Percentiles rank a stretch among this genome's conserved stretches.
phyloP scores from a whole-genome alignment of 2,888 invertebrate genomes.

The Adineta ricciae region DNA sequence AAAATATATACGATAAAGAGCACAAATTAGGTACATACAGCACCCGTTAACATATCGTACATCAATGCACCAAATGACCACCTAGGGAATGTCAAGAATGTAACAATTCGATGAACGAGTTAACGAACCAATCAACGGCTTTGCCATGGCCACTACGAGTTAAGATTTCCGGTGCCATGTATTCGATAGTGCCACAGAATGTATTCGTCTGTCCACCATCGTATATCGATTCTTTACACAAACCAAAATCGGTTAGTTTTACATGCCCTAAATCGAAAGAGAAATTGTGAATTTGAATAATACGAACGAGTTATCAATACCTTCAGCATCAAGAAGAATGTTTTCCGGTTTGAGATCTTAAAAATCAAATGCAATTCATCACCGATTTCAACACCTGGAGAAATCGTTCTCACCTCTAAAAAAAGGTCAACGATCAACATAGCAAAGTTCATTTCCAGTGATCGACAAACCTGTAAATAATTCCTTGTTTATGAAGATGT shows the following conservation, averaged over 20 bases:
- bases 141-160: constrained; percentile 92
- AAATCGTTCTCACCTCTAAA: constrained; percentile 41
- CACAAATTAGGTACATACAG: constrained; percentile 50
- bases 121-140: constrained; percentile 78
- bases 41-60: constrained; percentile 96
- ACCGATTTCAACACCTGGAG: no score
- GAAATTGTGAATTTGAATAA: not conserved
- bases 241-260: constrained; percentile 94
- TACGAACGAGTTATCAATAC: not conserved
- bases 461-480: constrained; percentile 64
- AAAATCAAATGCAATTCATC: not conserved
- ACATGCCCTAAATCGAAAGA: constrained; percentile 66
- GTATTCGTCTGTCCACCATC: constrained; percentile 71
- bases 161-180: constrained; percentile 97
- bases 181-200: constrained; percentile 97
- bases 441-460: no score
- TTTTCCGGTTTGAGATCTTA: constrained; percentile 92
- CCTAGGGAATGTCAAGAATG: not conserved
- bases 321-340: constrained; percentile 77
- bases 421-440: not conserved
- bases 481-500: constrained; percentile 77
- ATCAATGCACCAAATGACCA: constrained; percentile 96
- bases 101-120: not conserved
- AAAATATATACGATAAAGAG: not conserved
- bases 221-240: constrained; percentile 89